These are phyloP conservation scores for Salarias fasciatus DNA, from an alignment of 2,797 vertebrate genomes.

Conservation along the genomic window DNA sequence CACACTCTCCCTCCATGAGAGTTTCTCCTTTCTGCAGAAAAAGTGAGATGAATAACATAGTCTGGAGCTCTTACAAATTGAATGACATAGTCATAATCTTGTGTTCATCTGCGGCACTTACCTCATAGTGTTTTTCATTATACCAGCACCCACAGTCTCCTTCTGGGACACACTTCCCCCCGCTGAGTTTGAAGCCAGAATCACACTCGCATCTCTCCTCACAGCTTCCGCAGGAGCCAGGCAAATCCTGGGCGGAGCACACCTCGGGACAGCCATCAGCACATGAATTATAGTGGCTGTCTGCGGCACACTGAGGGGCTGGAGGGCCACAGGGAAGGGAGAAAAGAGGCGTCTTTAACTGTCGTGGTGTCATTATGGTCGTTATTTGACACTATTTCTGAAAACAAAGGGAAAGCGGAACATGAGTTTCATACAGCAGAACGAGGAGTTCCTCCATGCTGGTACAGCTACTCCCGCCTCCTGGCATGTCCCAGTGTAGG, in stretches of 20 bases:
- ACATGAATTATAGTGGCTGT: conserved; percentile 87
- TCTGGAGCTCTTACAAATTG: background rate
- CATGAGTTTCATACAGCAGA: conserved; percentile 83
- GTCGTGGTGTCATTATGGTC: conserved; percentile 5
- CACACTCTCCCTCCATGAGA: conserved; percentile 72
- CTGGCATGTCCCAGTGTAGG: conserved; percentile 80
- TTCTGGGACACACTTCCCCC: conserved; percentile 77
- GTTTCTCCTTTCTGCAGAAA: conserved; percentile 74
- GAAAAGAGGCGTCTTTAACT: conserved; percentile 7
- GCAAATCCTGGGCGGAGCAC: conserved; percentile 69
- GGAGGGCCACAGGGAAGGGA: conserved; percentile 8
- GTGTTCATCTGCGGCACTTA: conserved; percentile 32
- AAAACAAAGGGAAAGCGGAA: background rate
- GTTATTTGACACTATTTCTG: conserved; percentile 10
- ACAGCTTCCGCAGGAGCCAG: conserved; percentile 76
- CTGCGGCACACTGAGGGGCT: conserved; percentile 81
- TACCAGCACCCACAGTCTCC: conserved; percentile 86
- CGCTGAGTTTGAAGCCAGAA: conserved; percentile 82
- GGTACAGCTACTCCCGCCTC: conserved; percentile 76
- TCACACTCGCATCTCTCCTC: conserved; percentile 86
- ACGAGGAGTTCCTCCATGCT: conserved; percentile 84
- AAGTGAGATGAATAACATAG: background rate
- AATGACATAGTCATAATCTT: conserved; percentile 9
- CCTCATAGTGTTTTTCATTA: conserved; percentile 79
- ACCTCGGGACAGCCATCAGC: conserved; percentile 81